Percentiles rank a stretch among this genome's conserved stretches.
phyloP scores from a whole-genome alignment of 2,113 vertebrate species.

The Pseudonaja textilis region DNA sequence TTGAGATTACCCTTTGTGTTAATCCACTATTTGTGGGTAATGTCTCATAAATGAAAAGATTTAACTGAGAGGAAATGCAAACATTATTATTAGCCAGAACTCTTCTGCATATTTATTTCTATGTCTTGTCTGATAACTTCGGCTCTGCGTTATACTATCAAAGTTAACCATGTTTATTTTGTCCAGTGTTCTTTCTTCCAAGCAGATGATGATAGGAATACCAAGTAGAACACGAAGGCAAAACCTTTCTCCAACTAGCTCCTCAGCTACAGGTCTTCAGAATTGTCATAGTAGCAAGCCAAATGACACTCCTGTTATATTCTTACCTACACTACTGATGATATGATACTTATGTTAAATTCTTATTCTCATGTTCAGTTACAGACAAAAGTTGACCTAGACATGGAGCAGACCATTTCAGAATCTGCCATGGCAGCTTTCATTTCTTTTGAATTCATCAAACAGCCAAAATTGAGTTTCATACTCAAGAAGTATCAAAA shows the following conservation, averaged over 20 bases:
- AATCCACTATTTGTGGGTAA: not conserved
- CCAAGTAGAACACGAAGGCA: not conserved
- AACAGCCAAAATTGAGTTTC: not conserved
- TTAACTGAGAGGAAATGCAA: not conserved
- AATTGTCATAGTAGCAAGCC: not conserved
- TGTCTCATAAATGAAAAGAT: not conserved
- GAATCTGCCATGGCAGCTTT: not conserved
- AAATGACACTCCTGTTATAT: too few relatives aligned
- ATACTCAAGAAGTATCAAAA: not conserved
- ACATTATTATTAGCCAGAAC: not conserved
- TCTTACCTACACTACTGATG: not conserved
- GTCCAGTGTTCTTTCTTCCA: not conserved
- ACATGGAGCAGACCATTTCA: not conserved
- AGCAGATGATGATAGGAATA: not conserved
- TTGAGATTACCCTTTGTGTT: not conserved
- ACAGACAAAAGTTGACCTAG: not conserved
- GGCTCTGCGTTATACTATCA: not conserved
- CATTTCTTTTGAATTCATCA: not conserved
- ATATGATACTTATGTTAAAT: not conserved
- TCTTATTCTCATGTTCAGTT: not conserved
- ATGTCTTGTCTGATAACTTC: not conserved
- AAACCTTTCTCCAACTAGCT: not conserved
- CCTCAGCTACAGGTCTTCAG: not conserved
- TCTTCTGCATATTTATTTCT: not conserved
- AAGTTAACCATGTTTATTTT: not conserved